Evolutionary conservation across 2,888 invertebrate species (phyloP), one percentile per base, ranked within the genome.

Genomic region (Mechanitis messenoides): DNA sequence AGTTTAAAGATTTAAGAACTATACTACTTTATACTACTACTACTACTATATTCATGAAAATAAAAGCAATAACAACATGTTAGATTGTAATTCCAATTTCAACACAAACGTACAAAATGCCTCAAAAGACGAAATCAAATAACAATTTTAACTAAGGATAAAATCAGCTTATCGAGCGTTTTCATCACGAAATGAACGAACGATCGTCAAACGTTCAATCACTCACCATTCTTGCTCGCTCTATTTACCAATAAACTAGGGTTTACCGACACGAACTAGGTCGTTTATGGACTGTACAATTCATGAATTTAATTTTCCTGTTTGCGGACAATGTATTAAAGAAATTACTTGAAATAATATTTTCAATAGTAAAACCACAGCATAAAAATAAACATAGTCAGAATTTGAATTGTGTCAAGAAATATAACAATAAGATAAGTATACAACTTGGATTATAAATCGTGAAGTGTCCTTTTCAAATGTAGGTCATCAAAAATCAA

Each of bases 141-240:
- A 12, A 42, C 38, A 58, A 53, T 53, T 53, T 45, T 33, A 45
- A 58, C 31, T 35, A 53, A 31, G 53, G 58, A 58, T 45, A 45
- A 45, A n/a, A 58, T 58, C 53, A 53, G 28, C 33, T 28, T 31
- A 28, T 33, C 53, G 42, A 58, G 53, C 58, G 35, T 53, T 45
- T 42, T 50, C 53, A 58, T 38, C 53, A 45, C 53, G 12, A 45
- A 45, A 58, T 58, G 53, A 58, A 58, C 47, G 58, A 53, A 53
- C 53, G 45, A 42, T 53, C 53, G 58, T 12, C 38, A 50, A 58
- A 53, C 53, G 58, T 31, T 45, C 53, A 53, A 58, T 58, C 58
- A 53, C 53, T 58, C 53, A 42, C 33, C 35, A 47, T 47, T 57
- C 33, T 12, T 35, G 31, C 31, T 45, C 57, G 47, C 46, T 35